These are phyloP conservation scores for Hippolais icterina DNA, from an alignment of 2,113 vertebrate genomes.

Conservation along the genomic window DNA sequence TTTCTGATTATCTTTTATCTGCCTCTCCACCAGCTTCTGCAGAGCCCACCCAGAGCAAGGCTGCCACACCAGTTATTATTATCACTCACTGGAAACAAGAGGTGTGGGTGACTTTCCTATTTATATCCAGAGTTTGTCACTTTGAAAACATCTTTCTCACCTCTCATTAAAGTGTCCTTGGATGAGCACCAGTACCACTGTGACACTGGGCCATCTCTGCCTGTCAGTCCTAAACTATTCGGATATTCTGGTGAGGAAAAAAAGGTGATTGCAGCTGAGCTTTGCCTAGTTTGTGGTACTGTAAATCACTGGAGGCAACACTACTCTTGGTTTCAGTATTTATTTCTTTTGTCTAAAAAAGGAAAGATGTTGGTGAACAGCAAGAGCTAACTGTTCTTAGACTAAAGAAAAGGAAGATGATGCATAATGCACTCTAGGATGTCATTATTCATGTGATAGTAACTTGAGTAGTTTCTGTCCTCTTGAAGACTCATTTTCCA, in stretches of 20 bases:
- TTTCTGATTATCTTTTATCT: not conserved
- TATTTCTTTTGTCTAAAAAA: not conserved
- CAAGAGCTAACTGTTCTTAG: not conserved
- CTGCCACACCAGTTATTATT: not conserved
- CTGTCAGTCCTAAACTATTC: not conserved
- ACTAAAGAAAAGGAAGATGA: not conserved
- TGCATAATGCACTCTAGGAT: not conserved
- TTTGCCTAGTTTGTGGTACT: not conserved
- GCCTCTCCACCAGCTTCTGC: not conserved
- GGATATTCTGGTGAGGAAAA: not conserved
- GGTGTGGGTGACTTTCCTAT: not conserved
- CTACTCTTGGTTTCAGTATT: not conserved
- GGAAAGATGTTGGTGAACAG: not conserved
- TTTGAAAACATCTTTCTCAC: slow-evolving; percentile 1
- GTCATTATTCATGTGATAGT: not conserved
- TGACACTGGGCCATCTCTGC: not conserved
- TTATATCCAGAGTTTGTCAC: not conserved
- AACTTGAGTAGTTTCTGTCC: not conserved
- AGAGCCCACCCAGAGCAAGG: not conserved
- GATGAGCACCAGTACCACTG: not conserved
- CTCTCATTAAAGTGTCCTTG: not conserved
- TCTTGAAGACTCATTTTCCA: not conserved
- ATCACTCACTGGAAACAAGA: not conserved
- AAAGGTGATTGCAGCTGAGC: not conserved
- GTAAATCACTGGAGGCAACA: not conserved